Evolutionary conservation across 2,113 vertebrate species (phyloP).

Genomic region (Sapajus apella): DNA sequence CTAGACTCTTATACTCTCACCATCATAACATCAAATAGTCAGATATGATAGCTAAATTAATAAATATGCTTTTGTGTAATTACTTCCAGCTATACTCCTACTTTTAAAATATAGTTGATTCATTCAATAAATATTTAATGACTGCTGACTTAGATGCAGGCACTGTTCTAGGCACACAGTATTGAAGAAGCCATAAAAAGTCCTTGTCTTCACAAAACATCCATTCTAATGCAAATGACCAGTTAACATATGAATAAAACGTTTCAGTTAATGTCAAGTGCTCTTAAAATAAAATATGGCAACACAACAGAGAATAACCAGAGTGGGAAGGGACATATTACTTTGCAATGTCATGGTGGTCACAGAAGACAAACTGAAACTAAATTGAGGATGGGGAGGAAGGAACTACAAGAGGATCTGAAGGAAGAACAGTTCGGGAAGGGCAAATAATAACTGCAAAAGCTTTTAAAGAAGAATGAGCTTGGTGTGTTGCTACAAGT

Average conservation of each 20-base stretch:
- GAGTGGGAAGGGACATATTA: background rate
- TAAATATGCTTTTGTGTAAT: constrained; percentile 17
- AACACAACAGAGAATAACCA: background rate
- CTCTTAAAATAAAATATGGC: constrained; percentile 27
- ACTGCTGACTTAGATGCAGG: background rate
- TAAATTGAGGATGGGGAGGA: background rate
- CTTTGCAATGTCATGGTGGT: background rate
- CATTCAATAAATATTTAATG: constrained; percentile 19
- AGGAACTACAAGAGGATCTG: background rate
- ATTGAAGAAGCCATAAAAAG: constrained; percentile 36
- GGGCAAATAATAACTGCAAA: background rate
- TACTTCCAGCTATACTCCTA: background rate
- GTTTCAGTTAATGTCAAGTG: background rate
- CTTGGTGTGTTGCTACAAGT: background rate
- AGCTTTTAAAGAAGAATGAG: background rate
- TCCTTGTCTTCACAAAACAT: background rate
- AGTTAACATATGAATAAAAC: background rate
- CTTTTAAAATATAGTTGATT: constrained; percentile 20
- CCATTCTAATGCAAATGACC: background rate
- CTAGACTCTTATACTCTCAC: constrained; percentile 12
- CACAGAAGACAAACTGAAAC: constrained; percentile 18
- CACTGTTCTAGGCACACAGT: background rate
- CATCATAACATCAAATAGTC: background rate
- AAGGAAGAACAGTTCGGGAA: background rate
- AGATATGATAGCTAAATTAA: background rate